phyloP scores from a whole-genome alignment of 2,888 invertebrate species.

The Hanleya hanleyi region DNA sequence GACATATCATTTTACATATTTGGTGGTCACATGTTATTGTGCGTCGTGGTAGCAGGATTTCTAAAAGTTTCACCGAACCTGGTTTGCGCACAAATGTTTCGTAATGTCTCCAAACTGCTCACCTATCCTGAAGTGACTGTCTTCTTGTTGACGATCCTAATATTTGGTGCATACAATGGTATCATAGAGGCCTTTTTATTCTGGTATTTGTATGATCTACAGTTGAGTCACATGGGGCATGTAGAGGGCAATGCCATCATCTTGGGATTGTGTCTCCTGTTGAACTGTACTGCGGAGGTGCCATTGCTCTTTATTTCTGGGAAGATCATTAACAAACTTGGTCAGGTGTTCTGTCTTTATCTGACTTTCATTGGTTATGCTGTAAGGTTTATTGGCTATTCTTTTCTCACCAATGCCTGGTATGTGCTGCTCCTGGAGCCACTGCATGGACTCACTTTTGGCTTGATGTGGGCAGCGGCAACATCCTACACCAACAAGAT shows the following conservation, averaged over 20 bases:
- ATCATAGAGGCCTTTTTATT: conserved; percentile 92
- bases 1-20: conserved; percentile 60
- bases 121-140: conserved; percentile 86
- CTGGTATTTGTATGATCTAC: conserved; percentile 80
- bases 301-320: conserved; percentile 83
- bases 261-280: conserved; percentile 60
- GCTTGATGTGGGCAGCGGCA: conserved; percentile 93
- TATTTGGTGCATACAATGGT: conserved; percentile 90
- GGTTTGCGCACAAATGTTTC: conserved; percentile 76
- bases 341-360: conserved; percentile 86
- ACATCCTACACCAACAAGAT: conserved; percentile 89
- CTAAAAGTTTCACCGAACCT: conserved; percentile 51
- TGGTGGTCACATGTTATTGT: conserved; percentile 81
- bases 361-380: conserved; percentile 87
- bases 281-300: conserved; percentile 59
- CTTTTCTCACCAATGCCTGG: conserved; percentile 86
- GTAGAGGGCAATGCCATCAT: conserved; percentile 53
- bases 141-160: conserved; percentile 87
- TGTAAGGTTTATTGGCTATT: conserved; percentile 87
- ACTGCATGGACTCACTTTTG: conserved; percentile 90
- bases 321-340: conserved; percentile 84
- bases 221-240: conserved; percentile 62
- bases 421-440: conserved; percentile 88
- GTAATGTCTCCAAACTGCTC: conserved; percentile 83
- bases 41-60: conserved; percentile 80